These are phyloP conservation scores for Thalassoma bifasciatum DNA, from an alignment of 2,113 vertebrate genomes.

Conservation along the genomic window DNA sequence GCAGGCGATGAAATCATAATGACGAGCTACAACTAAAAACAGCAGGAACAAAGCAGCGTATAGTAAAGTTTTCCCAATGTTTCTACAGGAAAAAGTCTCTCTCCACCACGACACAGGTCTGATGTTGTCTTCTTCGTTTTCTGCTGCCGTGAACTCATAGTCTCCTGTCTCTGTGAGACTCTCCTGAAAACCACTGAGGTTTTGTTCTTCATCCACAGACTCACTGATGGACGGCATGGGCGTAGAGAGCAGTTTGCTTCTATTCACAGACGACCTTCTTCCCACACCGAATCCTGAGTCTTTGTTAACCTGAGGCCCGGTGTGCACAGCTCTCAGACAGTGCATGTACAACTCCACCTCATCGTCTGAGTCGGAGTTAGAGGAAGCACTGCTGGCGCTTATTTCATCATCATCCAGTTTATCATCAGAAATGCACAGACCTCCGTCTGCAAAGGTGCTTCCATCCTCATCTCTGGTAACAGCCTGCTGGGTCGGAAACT, in stretches of 20 bases:
- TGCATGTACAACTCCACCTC: conserved; percentile 82
- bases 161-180: conserved; percentile 1
- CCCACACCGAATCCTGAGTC: conserved; percentile 1
- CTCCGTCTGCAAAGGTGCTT: background rate
- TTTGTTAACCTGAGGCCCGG: conserved; percentile 2
- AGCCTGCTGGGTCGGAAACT: background rate
- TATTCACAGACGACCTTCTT: conserved; percentile 57
- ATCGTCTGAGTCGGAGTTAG: conserved; percentile 77
- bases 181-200: conserved; percentile 23
- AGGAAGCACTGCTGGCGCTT: conserved; percentile 42
- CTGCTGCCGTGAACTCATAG: conserved; percentile 26
- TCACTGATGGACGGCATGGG: conserved; percentile 79
- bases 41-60: conserved; percentile 84
- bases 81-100: conserved; percentile 79
- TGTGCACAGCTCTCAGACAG: conserved; percentile 71
- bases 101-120: conserved; percentile 63
- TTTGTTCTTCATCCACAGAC: conserved; percentile 75
- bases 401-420: conserved; percentile 39
- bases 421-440: background rate
- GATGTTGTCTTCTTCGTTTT: conserved; percentile 53
- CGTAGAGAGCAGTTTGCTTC: conserved; percentile 49
- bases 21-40: conserved; percentile 87
- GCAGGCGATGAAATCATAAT: conserved; percentile 92
- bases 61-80: conserved; percentile 82
- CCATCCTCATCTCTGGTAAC: background rate